These are phyloP conservation scores for Amphipoea oculea DNA, from an alignment of 2,888 invertebrate species.

Conservation along the genomic window DNA sequence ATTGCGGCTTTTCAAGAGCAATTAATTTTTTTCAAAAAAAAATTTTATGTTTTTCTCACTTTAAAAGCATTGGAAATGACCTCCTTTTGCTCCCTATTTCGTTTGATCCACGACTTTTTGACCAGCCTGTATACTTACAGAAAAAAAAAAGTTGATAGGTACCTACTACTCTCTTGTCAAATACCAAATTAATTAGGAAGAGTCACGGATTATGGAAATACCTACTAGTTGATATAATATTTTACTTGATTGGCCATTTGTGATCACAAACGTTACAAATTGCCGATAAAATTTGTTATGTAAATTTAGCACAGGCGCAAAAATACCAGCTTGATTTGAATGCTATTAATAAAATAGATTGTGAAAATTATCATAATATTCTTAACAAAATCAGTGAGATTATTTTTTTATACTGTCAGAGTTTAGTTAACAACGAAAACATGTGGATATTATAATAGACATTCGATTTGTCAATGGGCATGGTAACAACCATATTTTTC, in stretches of 20 bases:
- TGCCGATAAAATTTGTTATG: slow-evolving; percentile 26
- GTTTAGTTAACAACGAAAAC: neutral
- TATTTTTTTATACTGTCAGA: neutral
- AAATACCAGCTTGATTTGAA: slow-evolving; percentile 12
- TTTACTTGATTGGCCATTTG: slow-evolving; percentile 31
- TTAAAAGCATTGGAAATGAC: too few relatives aligned
- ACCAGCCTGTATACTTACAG: too few relatives aligned
- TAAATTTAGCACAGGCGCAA: slow-evolving; percentile 13
- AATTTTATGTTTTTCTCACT: too few relatives aligned
- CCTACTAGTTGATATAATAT: slow-evolving; percentile 14
- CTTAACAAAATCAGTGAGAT: neutral
- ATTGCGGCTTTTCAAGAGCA: too few relatives aligned
- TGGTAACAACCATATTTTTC: neutral
- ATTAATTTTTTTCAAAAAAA: too few relatives aligned
- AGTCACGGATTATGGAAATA: neutral
- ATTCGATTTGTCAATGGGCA: neutral
- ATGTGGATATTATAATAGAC: neutral
- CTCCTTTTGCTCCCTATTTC: too few relatives aligned
- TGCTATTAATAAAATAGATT: slow-evolving; percentile 17
- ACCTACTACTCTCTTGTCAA: neutral
- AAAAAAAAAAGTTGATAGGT: neutral
- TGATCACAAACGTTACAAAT: slow-evolving; percentile 35
- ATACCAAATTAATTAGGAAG: slow-evolving; percentile 1
- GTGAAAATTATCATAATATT: slow-evolving; percentile 1
- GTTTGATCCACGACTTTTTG: too few relatives aligned